These are phyloP conservation scores for Trachythela sp. DNA, from an alignment of 64 coral and sea anemone species.

Conservation along the genomic window DNA sequence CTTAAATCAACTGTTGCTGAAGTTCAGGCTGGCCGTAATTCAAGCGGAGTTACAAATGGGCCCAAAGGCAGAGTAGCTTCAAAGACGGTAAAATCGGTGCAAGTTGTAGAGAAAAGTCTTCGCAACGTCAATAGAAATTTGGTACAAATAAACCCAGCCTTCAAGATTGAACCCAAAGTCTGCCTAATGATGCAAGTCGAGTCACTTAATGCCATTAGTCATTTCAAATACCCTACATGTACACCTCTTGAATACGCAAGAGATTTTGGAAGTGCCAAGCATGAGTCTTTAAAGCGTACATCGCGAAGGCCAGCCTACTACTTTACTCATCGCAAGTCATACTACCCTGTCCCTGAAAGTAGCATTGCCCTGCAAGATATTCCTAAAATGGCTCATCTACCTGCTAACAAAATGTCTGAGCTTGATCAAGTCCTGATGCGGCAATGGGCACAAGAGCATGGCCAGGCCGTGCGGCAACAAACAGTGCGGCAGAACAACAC, in stretches of 20 bases:
- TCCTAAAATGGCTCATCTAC: constrained; percentile 38
- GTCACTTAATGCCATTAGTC: neutral
- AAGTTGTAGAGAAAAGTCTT: constrained; percentile 11
- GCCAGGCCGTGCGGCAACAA: constrained; percentile 33
- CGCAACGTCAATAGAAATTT: no score
- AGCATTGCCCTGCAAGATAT: constrained; percentile 38
- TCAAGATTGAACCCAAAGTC: constrained; percentile 23
- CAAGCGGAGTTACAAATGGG: neutral
- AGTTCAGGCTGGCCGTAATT: neutral
- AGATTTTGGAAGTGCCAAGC: constrained; percentile 27
- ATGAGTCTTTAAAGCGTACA: constrained; percentile 24
- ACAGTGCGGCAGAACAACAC: constrained; percentile 45
- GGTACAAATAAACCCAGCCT: neutral
- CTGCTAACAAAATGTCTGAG: constrained; percentile 39
- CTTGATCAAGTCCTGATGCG: constrained; percentile 40
- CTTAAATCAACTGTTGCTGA: neutral
- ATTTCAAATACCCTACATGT: neutral
- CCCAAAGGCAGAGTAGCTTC: neutral
- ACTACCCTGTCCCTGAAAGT: constrained; percentile 28
- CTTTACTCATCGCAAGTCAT: constrained; percentile 28
- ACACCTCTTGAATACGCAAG: constrained; percentile 21
- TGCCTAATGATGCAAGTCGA: constrained; percentile 40
- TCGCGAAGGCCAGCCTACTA: constrained; percentile 28
- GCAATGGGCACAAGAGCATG: constrained; percentile 47
- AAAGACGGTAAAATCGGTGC: constrained; percentile 16